Conservation (phyloP, 1,140 invertebrate species). For the Drosophila paulistorum region DNA sequence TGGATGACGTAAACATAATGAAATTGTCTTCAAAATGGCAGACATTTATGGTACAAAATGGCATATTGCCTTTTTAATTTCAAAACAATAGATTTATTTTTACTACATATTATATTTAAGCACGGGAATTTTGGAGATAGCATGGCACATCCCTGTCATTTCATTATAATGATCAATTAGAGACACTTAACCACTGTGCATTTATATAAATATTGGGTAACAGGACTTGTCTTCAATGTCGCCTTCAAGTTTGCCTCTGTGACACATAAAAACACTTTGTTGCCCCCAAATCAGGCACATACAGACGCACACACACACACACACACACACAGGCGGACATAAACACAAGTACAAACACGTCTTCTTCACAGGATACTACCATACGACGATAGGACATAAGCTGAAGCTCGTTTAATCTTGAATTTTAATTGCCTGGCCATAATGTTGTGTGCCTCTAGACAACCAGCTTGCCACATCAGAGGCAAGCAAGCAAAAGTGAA, state of each 20-base stretch:
- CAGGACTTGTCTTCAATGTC: conserved; percentile 29
- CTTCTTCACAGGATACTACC: neutral
- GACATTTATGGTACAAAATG: too few relatives aligned
- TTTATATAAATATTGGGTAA: conserved; percentile 41
- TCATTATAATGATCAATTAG: conserved; percentile 9
- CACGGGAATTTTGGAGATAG: neutral
- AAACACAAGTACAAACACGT: conserved; percentile 18
- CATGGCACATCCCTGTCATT: neutral
- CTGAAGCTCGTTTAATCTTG: conserved; percentile 70
- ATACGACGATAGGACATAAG: conserved; percentile 30
- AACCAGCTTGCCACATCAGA: conserved; percentile 47
- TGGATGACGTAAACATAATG: too few relatives aligned
- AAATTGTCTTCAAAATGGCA: too few relatives aligned
- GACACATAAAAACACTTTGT: conserved; percentile 70
- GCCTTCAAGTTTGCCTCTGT: conserved; percentile 52
- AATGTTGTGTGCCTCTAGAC: conserved; percentile 44
- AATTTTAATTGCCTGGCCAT: conserved; percentile 76
- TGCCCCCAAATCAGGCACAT: conserved; percentile 37
- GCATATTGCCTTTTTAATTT: too few relatives aligned
- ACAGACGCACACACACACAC: neutral
- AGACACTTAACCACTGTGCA: conserved; percentile 41
- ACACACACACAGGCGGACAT: neutral
- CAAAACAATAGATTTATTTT: too few relatives aligned
- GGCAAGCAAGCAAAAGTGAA: conserved; percentile 60
- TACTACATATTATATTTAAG: neutral